A percentile compares a stretch with the other conserved stretches of the same genome.
Conservation (phyloP, 1,140 invertebrate species). For the Octopus bimaculoides region DNA sequence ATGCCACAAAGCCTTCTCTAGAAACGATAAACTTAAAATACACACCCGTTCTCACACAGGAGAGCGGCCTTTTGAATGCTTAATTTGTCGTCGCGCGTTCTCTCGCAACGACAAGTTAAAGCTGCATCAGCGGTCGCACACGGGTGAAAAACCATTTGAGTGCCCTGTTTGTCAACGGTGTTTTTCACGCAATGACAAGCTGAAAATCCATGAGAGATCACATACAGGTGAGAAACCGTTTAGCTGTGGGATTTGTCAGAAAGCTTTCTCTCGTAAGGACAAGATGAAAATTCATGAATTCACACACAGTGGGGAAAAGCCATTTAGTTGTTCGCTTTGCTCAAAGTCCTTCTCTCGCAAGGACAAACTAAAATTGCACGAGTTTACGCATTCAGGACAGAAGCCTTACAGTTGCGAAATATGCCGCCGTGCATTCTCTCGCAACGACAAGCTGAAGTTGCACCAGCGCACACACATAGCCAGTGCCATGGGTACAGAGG, state of each 20-base stretch:
- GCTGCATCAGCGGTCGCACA: constrained; percentile 86
- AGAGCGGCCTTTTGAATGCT: constrained; percentile 19
- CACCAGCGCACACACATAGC: constrained; percentile 65
- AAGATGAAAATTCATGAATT: constrained; percentile 14
- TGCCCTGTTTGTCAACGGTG: constrained; percentile 81
- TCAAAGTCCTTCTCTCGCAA: constrained; percentile 1
- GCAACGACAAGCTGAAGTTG: constrained; percentile 27
- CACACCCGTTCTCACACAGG: constrained; percentile 19
- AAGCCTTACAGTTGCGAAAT: constrained; percentile 22
- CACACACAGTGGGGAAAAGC: constrained; percentile 14
- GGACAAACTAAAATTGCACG: constrained; percentile 33
- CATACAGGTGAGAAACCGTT: constrained; percentile 77
- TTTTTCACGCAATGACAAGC: constrained; percentile 83
- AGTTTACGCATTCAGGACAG: constrained; percentile 32
- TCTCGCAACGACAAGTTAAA: constrained; percentile 17
- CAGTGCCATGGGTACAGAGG: background rate
- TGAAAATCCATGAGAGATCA: constrained; percentile 84
- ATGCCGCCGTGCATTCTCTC: constrained; percentile 26
- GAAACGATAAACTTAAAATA: constrained; percentile 58
- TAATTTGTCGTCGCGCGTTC: constrained; percentile 6
- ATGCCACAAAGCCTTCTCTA: constrained; percentile 64
- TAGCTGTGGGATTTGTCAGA: constrained; percentile 79
- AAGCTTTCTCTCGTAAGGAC: constrained; percentile 64
- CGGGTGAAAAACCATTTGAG: constrained; percentile 85
- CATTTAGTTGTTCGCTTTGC: constrained; percentile 7